Evolutionary conservation across 1,140 invertebrate genomes (phyloP).

Genomic region (Scaptodrosophila lebanonensis): DNA sequence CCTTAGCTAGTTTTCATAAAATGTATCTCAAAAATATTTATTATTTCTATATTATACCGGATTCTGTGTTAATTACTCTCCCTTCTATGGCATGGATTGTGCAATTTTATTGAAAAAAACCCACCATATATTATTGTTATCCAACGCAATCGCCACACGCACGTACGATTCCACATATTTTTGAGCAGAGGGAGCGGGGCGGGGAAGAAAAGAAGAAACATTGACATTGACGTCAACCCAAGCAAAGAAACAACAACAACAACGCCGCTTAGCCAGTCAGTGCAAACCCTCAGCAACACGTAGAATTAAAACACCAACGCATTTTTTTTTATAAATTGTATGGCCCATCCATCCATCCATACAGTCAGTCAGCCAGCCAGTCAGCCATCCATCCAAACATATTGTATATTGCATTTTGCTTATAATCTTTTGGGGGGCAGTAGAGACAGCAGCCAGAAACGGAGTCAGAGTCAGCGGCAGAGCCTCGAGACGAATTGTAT

Average conservation of each 20-base stretch:
- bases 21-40: too few relatives aligned
- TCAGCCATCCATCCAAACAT: conserved; percentile 24
- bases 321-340: conserved; percentile 52
- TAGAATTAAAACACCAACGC: conserved; percentile 73
- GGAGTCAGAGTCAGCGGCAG: not conserved
- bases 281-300: conserved; percentile 53
- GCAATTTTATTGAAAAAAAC: too few relatives aligned
- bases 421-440: conserved; percentile 48
- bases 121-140: too few relatives aligned
- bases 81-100: too few relatives aligned
- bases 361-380: too few relatives aligned
- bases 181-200: too few relatives aligned
- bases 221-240: conserved; percentile 22
- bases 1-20: too few relatives aligned
- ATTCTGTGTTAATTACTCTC: too few relatives aligned
- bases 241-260: conserved; percentile 15
- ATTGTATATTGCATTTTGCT: conserved; percentile 71
- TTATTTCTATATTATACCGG: too few relatives aligned
- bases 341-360: conserved; percentile 40
- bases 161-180: too few relatives aligned
- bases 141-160: conserved; percentile 60
- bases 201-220: conserved; percentile 14
- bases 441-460: conserved; percentile 12
- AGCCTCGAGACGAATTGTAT: conserved; percentile 60
- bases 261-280: too few relatives aligned